A percentile compares a stretch with the other conserved stretches of the same genome.
phyloP scores from a whole-genome alignment of 2,888 invertebrate genomes.

The Brachycybe producta region DNA sequence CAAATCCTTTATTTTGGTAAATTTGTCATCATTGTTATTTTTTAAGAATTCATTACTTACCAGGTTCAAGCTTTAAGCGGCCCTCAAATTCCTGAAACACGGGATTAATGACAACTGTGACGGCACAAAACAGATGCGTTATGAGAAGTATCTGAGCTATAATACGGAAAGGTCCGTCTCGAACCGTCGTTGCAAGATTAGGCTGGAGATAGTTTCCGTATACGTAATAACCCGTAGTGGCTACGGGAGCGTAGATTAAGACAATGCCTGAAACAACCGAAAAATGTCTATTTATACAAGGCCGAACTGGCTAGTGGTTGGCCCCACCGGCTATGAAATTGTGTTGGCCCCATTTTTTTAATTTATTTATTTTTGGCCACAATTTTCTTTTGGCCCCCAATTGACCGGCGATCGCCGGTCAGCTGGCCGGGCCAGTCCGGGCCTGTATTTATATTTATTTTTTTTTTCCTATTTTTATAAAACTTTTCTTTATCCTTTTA shows the following conservation, averaged over 20 bases:
- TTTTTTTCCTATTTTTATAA: no score
- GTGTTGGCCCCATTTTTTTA: no score
- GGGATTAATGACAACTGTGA: conserved; percentile 56
- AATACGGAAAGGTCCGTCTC: conserved; percentile 42
- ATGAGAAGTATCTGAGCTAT: conserved; percentile 50
- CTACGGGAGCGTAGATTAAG: conserved; percentile 42
- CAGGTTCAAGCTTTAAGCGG: conserved; percentile 45
- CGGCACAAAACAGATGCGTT: conserved; percentile 50
- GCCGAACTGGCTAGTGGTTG: no score
- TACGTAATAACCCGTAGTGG: conserved; percentile 47
- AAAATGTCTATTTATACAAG: not conserved
- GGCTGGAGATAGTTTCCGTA: conserved; percentile 46
- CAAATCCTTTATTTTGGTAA: not conserved
- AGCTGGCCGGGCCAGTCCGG: no score
- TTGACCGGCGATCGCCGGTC: no score
- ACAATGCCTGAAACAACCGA: conserved; percentile 23
- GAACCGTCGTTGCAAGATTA: conserved; percentile 47
- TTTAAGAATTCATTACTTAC: conserved; percentile 37
- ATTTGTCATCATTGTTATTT: not conserved
- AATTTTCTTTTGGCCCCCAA: no score
- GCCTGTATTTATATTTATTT: no score
- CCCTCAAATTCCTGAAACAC: conserved; percentile 57
- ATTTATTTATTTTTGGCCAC: no score
- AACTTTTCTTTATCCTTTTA: no score
- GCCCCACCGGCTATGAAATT: no score